Percentiles rank a stretch among this genome's conserved stretches.
Evolutionary conservation across 2,797 vertebrate species (phyloP).

Genomic region (Onychomys arenicola): DNA sequence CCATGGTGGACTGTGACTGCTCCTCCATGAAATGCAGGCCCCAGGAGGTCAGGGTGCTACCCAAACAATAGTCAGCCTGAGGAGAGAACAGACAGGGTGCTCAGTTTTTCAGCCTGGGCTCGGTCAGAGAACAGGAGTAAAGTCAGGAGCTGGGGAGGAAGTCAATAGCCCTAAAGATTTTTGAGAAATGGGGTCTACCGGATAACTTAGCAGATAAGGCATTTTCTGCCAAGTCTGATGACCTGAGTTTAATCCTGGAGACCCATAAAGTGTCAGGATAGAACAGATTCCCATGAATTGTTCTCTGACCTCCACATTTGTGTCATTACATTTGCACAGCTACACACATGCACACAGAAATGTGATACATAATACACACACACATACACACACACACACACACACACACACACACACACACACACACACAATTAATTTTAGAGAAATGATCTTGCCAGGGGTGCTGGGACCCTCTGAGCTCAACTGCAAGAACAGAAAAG

Average conservation of each 20-base stretch:
- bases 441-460: background rate
- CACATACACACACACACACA: too few species aligned
- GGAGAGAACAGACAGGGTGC: background rate
- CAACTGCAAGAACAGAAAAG: background rate
- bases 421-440: background rate
- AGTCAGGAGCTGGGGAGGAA: background rate
- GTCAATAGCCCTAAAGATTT: background rate
- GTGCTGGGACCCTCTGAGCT: background rate
- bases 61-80: constrained; percentile 86
- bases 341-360: background rate
- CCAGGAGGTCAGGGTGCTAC: constrained; percentile 84
- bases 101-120: background rate
- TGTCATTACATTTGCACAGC: background rate
- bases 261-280: background rate
- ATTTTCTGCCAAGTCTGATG: background rate
- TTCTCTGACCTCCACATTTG: background rate
- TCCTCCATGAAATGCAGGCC: constrained; percentile 91
- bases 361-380: background rate
- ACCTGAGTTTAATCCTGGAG: background rate
- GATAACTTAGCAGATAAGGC: background rate
- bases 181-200: background rate
- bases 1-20: constrained; percentile 91
- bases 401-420: too few species aligned
- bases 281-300: background rate
- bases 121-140: background rate